Base-by-base conservation (phyloP, 2,113 vertebrate species). In the Neodontobutis hainanensis region DNA sequence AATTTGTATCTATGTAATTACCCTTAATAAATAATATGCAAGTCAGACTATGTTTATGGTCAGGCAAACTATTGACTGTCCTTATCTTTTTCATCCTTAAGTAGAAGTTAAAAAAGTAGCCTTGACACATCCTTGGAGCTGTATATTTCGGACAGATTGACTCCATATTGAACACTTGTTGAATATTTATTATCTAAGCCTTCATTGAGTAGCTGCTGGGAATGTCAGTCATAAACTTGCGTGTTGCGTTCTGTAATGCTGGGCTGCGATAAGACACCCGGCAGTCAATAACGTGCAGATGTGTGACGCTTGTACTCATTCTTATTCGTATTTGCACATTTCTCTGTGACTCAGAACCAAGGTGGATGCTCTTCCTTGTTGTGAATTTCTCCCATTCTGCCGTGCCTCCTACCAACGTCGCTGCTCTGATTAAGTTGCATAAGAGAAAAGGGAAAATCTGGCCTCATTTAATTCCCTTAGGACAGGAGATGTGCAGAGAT, bases 381-480 rank as follows among this genome's bases (percentile, higher is more conserved):
- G 35, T 68, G 75, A 82, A 69, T 76, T 76, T 81, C 76, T 81
- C 56, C 67, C 58, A 61, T 65, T 71, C 70, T 65, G 68, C 63
- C 73, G 70, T n/a, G n/a, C 80, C 72, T 78, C 77, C 80, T 12
- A 73, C 70, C 73, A 57, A 77, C 80, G 69, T 88, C 87, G 84
- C 72, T 68, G 70, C 78, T 77, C 76, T 88, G 85, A 84, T 88
- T 82, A 86, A 80, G 83, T 84, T 84, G 77, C 87, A 60, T 84
- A 88, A 88, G 76, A 80, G 76, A 77, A 75, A 70, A 61, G 55
- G 62, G 70, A 61, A 77, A 77, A 83, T 79, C 16, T 87, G 82
- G 82, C 87, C 89, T 89, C 86, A 71, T 89, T 90, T 87, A 45
- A 27, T 14, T 83, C 83, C 80, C 76, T 61, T 35, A 65, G 64